A percentile compares a stretch with the other conserved stretches of the same genome.
These are phyloP conservation scores for Tolmerus cingulatus DNA, from an alignment of 2,888 invertebrate genomes.

Conservation along the genomic window DNA sequence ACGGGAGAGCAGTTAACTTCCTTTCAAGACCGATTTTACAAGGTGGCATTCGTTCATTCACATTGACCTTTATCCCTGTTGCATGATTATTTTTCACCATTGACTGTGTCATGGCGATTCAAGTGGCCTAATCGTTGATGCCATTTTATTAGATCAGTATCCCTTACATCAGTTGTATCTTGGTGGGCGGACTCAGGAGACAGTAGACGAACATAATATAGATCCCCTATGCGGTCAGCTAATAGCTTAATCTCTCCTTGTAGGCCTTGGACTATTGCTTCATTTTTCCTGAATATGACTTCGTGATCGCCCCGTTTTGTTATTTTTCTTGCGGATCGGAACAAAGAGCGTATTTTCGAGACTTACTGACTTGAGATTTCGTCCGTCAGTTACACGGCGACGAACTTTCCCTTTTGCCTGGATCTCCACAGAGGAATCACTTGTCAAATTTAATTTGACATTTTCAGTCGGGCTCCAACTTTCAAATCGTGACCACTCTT, in stretches of 20 bases:
- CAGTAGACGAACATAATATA: background rate
- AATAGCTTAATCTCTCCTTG: background rate
- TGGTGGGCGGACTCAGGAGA: background rate
- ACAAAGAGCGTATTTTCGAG: no score
- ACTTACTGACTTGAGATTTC: background rate
- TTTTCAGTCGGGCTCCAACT: background rate
- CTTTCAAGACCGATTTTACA: background rate
- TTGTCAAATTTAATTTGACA: background rate
- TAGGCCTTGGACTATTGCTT: background rate
- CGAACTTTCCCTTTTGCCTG: background rate
- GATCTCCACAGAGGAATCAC: background rate
- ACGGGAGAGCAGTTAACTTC: background rate
- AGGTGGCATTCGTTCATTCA: background rate
- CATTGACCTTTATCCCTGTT: background rate
- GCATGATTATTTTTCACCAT: background rate
- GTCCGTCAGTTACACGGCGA: background rate
- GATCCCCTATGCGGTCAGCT: background rate
- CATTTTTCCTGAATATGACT: background rate
- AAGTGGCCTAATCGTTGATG: no score
- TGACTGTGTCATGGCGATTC: no score
- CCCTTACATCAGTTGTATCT: background rate
- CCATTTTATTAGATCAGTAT: background rate
- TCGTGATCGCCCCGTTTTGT: background rate
- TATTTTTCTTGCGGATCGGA: background rate
- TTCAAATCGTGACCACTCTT: background rate